A percentile compares a stretch with the other conserved stretches of the same genome.
phyloP scores from a whole-genome alignment of 2,797 vertebrate genomes.

The Chiroxiphia lanceolata region DNA sequence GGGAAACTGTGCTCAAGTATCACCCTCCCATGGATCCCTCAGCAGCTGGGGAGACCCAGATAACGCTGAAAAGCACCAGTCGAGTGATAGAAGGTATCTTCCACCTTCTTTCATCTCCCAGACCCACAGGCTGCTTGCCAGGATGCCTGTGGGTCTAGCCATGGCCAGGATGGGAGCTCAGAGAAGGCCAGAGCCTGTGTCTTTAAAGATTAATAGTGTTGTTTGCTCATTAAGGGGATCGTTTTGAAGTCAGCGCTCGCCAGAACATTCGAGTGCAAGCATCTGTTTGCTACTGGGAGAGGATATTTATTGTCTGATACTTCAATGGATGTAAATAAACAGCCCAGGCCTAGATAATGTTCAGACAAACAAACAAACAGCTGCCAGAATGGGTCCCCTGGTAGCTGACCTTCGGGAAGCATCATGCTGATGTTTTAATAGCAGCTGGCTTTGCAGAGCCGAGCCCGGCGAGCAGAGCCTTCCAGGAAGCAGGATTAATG shows the following conservation, averaged over 20 bases:
- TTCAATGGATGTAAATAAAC: constrained; percentile 80
- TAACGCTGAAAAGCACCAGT: not conserved
- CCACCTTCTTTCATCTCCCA: not conserved
- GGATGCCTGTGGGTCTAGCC: not conserved
- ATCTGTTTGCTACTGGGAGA: constrained; percentile 82
- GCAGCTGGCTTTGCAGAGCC: constrained; percentile 55
- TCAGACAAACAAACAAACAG: constrained; percentile 80
- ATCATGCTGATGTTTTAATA: constrained; percentile 75
- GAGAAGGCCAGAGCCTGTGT: constrained; percentile 5
- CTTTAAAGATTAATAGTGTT: constrained; percentile 73
- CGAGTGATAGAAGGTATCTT: not conserved
- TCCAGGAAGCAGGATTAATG: constrained; percentile 11
- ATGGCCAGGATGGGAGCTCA: not conserved
- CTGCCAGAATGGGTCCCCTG: constrained; percentile 75
- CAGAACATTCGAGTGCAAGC: constrained; percentile 73
- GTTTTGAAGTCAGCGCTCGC: constrained; percentile 62
- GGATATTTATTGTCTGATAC: constrained; percentile 78
- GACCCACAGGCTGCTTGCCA: not conserved
- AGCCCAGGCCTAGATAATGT: constrained; percentile 75
- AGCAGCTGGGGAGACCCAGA: not conserved
- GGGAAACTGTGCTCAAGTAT: not conserved
- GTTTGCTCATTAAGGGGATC: constrained; percentile 79
- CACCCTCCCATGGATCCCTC: not conserved
- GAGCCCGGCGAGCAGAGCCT: not conserved
- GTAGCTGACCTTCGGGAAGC: constrained; percentile 74